A percentile compares a stretch with the other conserved stretches of the same genome.
phyloP scores from a whole-genome alignment of 2,888 invertebrate genomes.

The Linnaemya vulpina region DNA sequence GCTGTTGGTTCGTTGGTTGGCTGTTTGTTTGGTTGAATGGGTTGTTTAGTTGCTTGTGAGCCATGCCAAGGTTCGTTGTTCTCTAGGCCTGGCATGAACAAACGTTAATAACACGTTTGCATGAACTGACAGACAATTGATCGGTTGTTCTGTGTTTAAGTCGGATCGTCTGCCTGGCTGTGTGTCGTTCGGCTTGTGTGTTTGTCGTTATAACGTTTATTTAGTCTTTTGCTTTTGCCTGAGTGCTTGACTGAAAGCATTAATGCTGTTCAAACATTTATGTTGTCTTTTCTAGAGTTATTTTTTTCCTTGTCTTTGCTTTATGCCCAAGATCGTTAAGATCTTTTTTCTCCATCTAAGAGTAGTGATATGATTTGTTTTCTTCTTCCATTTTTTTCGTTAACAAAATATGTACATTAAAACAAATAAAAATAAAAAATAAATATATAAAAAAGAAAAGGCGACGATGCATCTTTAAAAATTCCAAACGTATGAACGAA shows the following conservation, averaged over 20 bases:
- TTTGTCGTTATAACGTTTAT: slow-evolving; percentile 70
- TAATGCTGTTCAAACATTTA: slow-evolving; percentile 66
- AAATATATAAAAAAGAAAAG: slow-evolving; percentile 30
- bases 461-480: slow-evolving; percentile 62
- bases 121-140: slow-evolving; percentile 68
- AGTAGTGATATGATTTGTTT: slow-evolving; percentile 63
- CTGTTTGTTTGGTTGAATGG: slow-evolving; percentile 28
- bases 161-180: slow-evolving; percentile 12
- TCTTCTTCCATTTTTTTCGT: slow-evolving; percentile 59
- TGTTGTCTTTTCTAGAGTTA: slow-evolving; percentile 54
- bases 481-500: slow-evolving; percentile 70
- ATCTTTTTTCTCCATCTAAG: slow-evolving; percentile 43
- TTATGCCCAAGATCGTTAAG: slow-evolving; percentile 65
- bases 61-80: slow-evolving; percentile 70
- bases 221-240: slow-evolving; percentile 59
- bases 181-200: slow-evolving; percentile 39
- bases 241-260: slow-evolving; percentile 53
- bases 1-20: slow-evolving; percentile 15
- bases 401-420: not conserved
- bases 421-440: slow-evolving; percentile 4
- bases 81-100: slow-evolving; percentile 63
- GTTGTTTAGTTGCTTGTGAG: slow-evolving; percentile 40
- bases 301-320: slow-evolving; percentile 40
- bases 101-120: slow-evolving; percentile 70
- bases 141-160: slow-evolving; percentile 55